Base-by-base conservation (phyloP, 2,113 vertebrate species). In the Pseudorhombus dupliciocellatus region DNA sequence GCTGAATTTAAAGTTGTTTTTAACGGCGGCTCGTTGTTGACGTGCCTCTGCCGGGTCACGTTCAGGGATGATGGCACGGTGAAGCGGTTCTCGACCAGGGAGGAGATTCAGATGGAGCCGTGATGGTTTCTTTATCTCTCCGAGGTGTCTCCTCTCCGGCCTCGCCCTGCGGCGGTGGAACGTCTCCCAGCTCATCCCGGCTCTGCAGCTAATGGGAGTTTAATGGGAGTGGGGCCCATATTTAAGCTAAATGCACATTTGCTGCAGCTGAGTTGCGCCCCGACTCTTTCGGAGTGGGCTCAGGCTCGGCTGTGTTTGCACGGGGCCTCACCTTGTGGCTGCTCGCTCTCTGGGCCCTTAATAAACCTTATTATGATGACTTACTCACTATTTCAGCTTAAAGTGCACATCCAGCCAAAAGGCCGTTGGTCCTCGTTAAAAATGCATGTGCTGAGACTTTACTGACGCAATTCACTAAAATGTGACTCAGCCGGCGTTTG, bases 381-480 rank as follows among this genome's bases (percentile, higher is more conserved):
- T 68, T 70, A 57, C 57, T 25, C 26, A 44, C 54, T 12, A 55
- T 73, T 74, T 79, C 61, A 57, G 54, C 66, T 60, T 55, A 34
- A 34, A 12, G 9, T 34, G 34, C 10, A 10, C 10, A 34, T 34
- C 34, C 37, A 44, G 68, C 53, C 66, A 28, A 64, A 81, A 60
- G 51, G 65, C 53, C 69, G 40, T 48, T n/a, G 66, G 34, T 11
- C 34, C 42, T 61, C 52, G 68, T 84, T 81, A 87, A 79, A 81
- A 68, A 51, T 66, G 54, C 50, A 79, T 68, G 58, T 54, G 56
- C 31, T 31, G 26, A 50, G 74, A 70, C 57, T 53, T 55, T 42
- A 72, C 63, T 51, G 55, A 69, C 34, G 71, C 53, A 34, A 12
- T 59, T 14, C 0, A 58, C 68, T 50, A 31, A 56, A 67, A 44